Evolutionary conservation across 2,797 vertebrate genomes (phyloP), one percentile per base, ranked within the genome.

Genomic region (Rhinichthys osculus): DNA sequence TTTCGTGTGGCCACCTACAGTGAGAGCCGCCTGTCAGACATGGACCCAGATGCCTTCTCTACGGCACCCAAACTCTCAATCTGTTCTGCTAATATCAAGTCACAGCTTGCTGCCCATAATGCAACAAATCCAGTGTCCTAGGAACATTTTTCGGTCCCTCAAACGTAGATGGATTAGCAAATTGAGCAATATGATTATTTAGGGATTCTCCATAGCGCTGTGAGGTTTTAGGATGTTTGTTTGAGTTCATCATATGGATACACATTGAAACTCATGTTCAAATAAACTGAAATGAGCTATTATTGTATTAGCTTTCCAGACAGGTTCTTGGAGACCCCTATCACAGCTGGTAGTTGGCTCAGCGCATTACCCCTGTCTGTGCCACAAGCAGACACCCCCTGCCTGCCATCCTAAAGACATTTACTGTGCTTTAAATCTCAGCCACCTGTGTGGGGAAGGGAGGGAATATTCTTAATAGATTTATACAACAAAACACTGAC

Each of bases 11-110:
- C 86, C 89, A 87, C 87, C 85, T 82, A 77, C 62, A 86, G 87
- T 54, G 86, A 67, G 67, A 85, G 82, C 82, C 85, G 86, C 66
- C 85, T 88, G 85, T 69, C 35, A 87, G 66, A 88, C 86, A 78
- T n/a, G 47, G 47, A 69, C 86, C 47, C 84, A 88, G 79, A 83
- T 84, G 74, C 84, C 42, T 70, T 57, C 27, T 67, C 81, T 35
- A 66, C 50, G 13, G 44, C 57, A 78, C 77, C 33, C 71, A 69
- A 38, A 81, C n/a, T 42, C 30, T 42, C 76, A 81, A 84, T 71
- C 83, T 78, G 78, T 70, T 82, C 73, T 54, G 33, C 11, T 77
- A 81, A 77, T 54, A 71, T 70, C 64, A 42, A 35, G 73, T 62
- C 52, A 47, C 21, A 71, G 78, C 71, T 70, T 74, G 71, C 57